Conservation (phyloP, 2,113 vertebrate species). For the Helogale parvula region DNA sequence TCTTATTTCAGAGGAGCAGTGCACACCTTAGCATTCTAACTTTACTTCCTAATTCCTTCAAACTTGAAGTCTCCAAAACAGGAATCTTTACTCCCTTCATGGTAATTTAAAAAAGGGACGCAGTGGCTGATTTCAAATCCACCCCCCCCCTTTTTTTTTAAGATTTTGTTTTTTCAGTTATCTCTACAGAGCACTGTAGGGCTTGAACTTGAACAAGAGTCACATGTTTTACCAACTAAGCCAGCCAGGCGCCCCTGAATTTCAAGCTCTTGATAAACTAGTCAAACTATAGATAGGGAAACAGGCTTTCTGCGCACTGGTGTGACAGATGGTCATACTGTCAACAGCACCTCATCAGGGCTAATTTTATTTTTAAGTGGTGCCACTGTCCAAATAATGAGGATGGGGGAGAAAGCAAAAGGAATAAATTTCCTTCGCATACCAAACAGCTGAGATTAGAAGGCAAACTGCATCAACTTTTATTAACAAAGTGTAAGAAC, state of each 20-base stretch:
- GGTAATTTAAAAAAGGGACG: background rate
- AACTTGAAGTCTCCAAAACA: constrained; percentile 35
- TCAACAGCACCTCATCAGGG: background rate
- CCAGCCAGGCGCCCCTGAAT: background rate
- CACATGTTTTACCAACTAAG: background rate
- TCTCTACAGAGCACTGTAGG: background rate
- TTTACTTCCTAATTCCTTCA: constrained; percentile 19
- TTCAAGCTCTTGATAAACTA: background rate
- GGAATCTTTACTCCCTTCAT: constrained; percentile 25
- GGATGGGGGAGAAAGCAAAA: background rate
- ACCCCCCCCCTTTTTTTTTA: background rate
- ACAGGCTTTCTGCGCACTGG: background rate
- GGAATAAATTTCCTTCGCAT: background rate
- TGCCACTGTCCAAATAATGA: constrained; percentile 40
- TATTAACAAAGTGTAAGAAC: constrained; percentile 22
- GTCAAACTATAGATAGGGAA: background rate
- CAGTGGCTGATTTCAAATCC: background rate
- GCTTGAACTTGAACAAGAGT: background rate
- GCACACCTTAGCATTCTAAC: background rate
- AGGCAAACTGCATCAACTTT: constrained; percentile 22
- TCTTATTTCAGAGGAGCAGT: constrained; percentile 43
- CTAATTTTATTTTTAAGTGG: constrained; percentile 38
- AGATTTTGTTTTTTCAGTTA: background rate
- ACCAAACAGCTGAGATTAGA: background rate
- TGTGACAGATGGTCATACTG: constrained; percentile 4